Conservation (phyloP, 2,113 vertebrate species). For the Nanger granti region DNA sequence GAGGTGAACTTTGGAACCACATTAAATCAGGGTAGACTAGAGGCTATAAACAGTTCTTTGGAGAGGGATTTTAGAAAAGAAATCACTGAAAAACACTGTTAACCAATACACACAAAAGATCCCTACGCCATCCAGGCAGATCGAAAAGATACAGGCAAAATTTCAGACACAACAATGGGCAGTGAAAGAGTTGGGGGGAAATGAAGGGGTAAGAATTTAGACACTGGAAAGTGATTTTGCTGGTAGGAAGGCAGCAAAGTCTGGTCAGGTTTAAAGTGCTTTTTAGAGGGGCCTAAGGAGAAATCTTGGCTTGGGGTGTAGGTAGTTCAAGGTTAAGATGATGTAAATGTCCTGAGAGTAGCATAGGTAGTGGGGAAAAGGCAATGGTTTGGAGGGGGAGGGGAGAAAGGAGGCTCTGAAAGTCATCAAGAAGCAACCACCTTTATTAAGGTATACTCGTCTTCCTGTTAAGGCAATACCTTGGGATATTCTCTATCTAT, state of each 20-base stretch:
- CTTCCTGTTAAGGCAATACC: background rate
- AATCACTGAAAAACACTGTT: background rate
- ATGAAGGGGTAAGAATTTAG: background rate
- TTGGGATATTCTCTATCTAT: background rate
- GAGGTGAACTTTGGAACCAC: conserved; percentile 70
- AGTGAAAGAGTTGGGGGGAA: background rate
- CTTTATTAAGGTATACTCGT: background rate
- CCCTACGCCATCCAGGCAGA: background rate
- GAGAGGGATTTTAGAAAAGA: background rate
- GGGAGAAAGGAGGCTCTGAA: background rate
- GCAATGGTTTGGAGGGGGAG: background rate
- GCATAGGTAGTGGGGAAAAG: background rate
- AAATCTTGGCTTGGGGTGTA: background rate
- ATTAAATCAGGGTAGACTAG: conserved; percentile 9
- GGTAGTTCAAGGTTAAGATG: conserved; percentile 54
- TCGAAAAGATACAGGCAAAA: background rate
- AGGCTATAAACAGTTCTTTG: background rate
- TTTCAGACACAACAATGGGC: conserved; percentile 35
- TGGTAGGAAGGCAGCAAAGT: background rate
- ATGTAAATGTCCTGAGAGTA: background rate
- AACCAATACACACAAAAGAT: background rate
- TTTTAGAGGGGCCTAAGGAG: background rate
- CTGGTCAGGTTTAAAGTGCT: background rate
- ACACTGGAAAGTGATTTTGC: background rate
- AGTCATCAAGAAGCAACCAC: background rate